Base-by-base conservation (phyloP, 1,140 invertebrate species). In the Cotesia vestalis region DNA sequence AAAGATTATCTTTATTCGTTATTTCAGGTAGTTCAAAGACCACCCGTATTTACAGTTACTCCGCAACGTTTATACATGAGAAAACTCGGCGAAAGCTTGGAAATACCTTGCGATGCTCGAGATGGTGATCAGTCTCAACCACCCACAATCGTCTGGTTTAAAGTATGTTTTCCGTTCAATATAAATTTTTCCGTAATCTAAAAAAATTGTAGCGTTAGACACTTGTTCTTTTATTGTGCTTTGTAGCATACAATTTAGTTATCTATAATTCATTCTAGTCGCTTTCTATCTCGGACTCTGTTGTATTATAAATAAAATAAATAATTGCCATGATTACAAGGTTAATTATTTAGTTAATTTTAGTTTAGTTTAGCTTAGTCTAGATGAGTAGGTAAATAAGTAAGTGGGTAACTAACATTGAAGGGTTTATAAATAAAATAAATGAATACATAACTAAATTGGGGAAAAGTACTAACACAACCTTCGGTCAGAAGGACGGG, bases 71-170 rank as follows among this genome's bases (percentile, higher is more conserved):
- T 95, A 74, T 96, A 96, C 85, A 90, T 95, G 82, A 89, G 91
- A 74, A 94, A 94, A 82, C 83, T 94, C n/a, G 94, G 94, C 4
- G 93, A 94, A 77, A 92, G 90, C 46, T 87, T 96, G 34, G 91
- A 92, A 81, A 91, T 98, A 85, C 92, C 94, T 0, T 98, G 96
- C 86, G 92, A 93, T 78, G 95, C 93, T 14, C 88, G 88, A 46
- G 91, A 92, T 79, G 91, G 92, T 35, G 90, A 93, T 72, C 91
- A 91, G 66, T 90, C 90, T 6, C 92, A 94, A 81, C 89, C 90
- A 74, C 95, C 95, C 1, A 89, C 90, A 12, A 93, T 98, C 77
- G 89, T 90, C 59, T 98, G 96, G 96, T 92, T 91, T 78, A 94
- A 94, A 89, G 96, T 97, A 89, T 86, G 88, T 79, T 66, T 71